Percentiles rank a stretch among this genome's conserved stretches.
These are phyloP conservation scores for Plestiodon gilberti DNA, from an alignment of 2,113 vertebrate genomes.

Conservation along the genomic window DNA sequence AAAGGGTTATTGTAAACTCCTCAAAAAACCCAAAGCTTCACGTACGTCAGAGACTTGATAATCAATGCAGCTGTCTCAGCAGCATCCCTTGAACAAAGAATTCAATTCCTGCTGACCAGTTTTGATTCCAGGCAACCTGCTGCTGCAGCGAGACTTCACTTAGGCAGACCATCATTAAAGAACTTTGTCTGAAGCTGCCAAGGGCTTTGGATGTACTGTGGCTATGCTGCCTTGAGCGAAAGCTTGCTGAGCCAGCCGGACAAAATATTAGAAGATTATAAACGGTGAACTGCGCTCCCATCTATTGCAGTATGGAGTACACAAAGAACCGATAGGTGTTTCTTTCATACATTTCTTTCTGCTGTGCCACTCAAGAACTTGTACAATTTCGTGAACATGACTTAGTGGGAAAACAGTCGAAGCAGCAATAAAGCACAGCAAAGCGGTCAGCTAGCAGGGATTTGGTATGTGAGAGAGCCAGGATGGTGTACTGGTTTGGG, in stretches of 20 bases:
- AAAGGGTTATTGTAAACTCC: not conserved
- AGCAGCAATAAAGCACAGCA: not conserved
- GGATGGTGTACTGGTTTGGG: too few species aligned
- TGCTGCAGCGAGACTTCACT: conserved; percentile 1
- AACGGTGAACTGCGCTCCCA: not conserved
- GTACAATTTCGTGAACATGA: not conserved
- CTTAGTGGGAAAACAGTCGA: not conserved
- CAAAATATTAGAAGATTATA: not conserved
- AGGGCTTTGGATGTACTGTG: not conserved
- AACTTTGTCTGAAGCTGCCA: conserved; percentile 19
- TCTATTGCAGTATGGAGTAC: not conserved
- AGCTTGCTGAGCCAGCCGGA: conserved; percentile 8
- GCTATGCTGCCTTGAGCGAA: conserved; percentile 25
- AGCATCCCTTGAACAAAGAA: not conserved
- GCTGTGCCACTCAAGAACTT: not conserved
- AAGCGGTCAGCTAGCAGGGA: not conserved
- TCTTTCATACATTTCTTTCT: not conserved
- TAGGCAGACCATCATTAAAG: conserved; percentile 13
- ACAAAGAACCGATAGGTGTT: not conserved
- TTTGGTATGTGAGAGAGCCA: too few species aligned
- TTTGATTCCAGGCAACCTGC: not conserved
- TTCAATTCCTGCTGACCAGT: conserved; percentile 17
- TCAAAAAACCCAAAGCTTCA: not conserved
- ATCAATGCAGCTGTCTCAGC: not conserved
- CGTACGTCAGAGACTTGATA: not conserved